Conservation (phyloP, 1,140 invertebrate species). For the Lucilia cuprina region DNA sequence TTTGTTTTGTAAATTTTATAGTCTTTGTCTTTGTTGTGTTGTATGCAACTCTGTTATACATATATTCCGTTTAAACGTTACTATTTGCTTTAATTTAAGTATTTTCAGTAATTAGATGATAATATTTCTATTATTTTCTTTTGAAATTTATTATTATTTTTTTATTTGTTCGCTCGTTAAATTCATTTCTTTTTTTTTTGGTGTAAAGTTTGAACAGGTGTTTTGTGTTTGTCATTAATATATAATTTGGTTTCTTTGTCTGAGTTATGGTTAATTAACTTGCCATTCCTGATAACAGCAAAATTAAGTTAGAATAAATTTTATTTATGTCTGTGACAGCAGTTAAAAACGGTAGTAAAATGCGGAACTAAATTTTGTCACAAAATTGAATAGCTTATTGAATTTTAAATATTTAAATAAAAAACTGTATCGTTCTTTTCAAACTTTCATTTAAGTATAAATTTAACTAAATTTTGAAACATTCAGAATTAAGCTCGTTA, state of each 20-base stretch:
- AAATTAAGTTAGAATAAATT: neutral
- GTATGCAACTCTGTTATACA: neutral
- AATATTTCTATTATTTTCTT: constrained; percentile 36
- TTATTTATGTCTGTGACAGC: neutral
- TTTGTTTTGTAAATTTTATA: constrained; percentile 9
- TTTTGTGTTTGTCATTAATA: neutral
- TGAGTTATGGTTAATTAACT: constrained; percentile 12
- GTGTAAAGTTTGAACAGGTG: constrained; percentile 3
- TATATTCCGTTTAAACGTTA: neutral
- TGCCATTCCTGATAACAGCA: neutral
- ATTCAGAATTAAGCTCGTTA: too few relatives aligned
- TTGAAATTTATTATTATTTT: neutral
- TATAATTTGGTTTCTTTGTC: constrained; percentile 7
- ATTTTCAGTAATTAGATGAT: constrained; percentile 38
- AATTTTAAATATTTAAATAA: too few relatives aligned
- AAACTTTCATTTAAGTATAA: too few relatives aligned
- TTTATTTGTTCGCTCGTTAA: neutral
- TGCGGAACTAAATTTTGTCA: neutral
- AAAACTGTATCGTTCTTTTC: too few relatives aligned
- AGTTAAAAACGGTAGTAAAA: neutral
- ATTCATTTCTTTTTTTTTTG: neutral
- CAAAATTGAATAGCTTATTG: neutral
- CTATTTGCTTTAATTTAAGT: constrained; percentile 23
- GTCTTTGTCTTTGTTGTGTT: neutral
- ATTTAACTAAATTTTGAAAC: too few relatives aligned